Evolutionary conservation across 1,140 invertebrate species (phyloP).

Genomic region (Lepidostoma basale): DNA sequence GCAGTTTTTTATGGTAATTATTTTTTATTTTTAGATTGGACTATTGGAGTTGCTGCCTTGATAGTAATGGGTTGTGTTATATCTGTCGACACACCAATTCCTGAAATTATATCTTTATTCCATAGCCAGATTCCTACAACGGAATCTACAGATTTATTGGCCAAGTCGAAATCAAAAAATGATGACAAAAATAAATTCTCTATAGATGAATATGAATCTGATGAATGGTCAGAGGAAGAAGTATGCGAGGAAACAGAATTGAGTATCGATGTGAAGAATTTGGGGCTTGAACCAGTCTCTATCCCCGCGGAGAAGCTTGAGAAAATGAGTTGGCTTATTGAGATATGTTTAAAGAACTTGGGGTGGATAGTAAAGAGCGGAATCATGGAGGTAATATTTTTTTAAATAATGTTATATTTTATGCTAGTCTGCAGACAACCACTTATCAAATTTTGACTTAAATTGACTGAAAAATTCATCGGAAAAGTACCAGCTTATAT

Average conservation of each 20-base stretch:
- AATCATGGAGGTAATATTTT: constrained; percentile 49
- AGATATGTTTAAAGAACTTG: constrained; percentile 63
- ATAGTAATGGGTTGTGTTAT: constrained; percentile 78
- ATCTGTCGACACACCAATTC: constrained; percentile 65
- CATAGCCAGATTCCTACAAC: not conserved
- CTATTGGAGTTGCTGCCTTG: constrained; percentile 76
- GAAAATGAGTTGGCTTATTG: constrained; percentile 60
- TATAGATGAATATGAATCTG: constrained; percentile 53
- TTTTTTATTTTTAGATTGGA: constrained; percentile 63
- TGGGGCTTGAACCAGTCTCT: not conserved
- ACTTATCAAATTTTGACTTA: too few relatives aligned
- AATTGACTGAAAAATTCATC: too few relatives aligned
- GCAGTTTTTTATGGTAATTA: not conserved
- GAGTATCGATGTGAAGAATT: constrained; percentile 9
- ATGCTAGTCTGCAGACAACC: too few relatives aligned
- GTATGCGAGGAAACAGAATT: constrained; percentile 42
- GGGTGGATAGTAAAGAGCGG: constrained; percentile 53
- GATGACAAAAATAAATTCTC: not conserved
- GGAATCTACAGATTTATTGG: not conserved
- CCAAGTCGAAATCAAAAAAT: not conserved
- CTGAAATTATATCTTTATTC: constrained; percentile 44
- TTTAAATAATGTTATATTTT: constrained; percentile 14
- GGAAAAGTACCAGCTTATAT: too few relatives aligned
- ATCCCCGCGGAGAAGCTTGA: constrained; percentile 9
- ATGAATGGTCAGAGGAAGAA: constrained; percentile 58